These are phyloP conservation scores for Noctilio leporinus DNA, from an alignment of 2,113 vertebrate species.

Conservation along the genomic window DNA sequence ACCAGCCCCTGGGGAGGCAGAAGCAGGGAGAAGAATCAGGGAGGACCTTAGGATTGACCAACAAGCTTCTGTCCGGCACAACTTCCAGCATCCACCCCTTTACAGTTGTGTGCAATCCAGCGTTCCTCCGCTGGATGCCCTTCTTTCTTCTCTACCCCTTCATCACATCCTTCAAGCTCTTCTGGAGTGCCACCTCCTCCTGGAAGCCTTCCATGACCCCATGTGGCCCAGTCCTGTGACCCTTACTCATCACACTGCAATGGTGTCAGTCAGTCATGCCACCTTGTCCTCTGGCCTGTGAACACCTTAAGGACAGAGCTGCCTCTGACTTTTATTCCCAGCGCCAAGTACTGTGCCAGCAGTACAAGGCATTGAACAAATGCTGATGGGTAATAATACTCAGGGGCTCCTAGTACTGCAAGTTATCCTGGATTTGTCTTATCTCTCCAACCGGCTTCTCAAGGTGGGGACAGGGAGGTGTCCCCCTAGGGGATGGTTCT, in stretches of 20 bases:
- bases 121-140: not conserved
- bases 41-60: no score
- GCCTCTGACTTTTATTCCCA: not conserved
- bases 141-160: not conserved
- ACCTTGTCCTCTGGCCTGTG: not conserved
- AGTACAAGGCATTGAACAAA: not conserved
- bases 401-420: not conserved
- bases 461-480: not conserved
- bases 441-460: not conserved
- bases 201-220: not conserved
- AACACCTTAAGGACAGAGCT: not conserved
- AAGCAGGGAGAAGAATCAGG: not conserved
- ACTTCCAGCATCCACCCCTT: not conserved
- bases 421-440: not conserved
- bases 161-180: not conserved
- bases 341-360: not conserved
- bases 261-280: not conserved
- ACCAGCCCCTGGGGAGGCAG: slow-evolving; percentile 51
- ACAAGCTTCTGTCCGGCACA: no score
- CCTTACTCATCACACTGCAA: not conserved
- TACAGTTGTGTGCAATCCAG: not conserved
- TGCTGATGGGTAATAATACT: not conserved
- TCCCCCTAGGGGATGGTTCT: not conserved
- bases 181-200: not conserved
- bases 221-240: not conserved